Conservation (phyloP, 2,113 vertebrate genomes). For the Hirundichthys speculiger region DNA sequence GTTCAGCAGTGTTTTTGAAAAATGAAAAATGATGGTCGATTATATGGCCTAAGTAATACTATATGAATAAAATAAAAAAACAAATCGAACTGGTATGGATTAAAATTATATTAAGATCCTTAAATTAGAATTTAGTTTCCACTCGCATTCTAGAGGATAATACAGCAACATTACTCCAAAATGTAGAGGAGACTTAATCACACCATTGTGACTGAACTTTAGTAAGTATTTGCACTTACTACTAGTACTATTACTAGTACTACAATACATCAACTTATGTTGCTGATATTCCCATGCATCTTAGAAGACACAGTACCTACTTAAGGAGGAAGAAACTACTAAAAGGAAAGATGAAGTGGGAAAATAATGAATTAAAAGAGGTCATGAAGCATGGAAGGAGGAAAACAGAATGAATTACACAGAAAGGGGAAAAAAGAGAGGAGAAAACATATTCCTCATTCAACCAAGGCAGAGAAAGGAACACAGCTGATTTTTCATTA, state of each 20-base stretch:
- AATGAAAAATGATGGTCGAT: too few relatives aligned
- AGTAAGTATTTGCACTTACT: neutral
- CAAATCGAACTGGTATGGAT: too few relatives aligned
- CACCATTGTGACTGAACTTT: neutral
- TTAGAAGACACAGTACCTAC: neutral
- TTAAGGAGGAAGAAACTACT: neutral
- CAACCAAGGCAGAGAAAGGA: slow-evolving; percentile 31
- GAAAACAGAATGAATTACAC: slow-evolving; percentile 5
- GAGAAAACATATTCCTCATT: slow-evolving; percentile 33
- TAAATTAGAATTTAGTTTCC: too few relatives aligned
- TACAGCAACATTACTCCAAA: neutral
- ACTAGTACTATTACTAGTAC: neutral
- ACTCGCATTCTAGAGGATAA: neutral
- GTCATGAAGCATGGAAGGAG: neutral
- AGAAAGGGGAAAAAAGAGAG: neutral
- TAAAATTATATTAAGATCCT: too few relatives aligned
- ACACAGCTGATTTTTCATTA: slow-evolving; percentile 29
- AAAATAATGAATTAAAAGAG: neutral
- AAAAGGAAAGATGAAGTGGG: neutral
- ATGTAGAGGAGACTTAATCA: neutral
- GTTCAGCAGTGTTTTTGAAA: too few relatives aligned
- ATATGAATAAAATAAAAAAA: neutral
- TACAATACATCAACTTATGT: neutral
- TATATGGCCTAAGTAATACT: too few relatives aligned
- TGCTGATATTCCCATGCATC: neutral